Evolutionary conservation across 1,140 invertebrate species (phyloP), one percentile per base, ranked within the genome.

Genomic region (Cotesia typhae): DNA sequence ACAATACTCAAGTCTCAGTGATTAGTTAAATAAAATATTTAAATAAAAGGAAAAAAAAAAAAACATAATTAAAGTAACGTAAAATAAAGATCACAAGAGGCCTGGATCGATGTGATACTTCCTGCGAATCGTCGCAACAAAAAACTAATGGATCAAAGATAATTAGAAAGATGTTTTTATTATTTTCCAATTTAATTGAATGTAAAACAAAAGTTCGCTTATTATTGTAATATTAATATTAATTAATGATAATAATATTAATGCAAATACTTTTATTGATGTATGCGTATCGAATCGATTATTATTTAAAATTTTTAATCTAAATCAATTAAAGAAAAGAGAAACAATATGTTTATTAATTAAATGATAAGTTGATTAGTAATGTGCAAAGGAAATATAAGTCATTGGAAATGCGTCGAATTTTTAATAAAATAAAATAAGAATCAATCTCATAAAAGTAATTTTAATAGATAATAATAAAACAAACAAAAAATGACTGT

Each of bases 61-160:
- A 17, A 55, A 55, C 6, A n/a, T 1, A 28, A 28, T 28, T 28
- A 28, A 28, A 28, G 28, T 28, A 28, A 28, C 28, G 28, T 28
- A 66, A 52, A 52, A 17, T n/a, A 17, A 20, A 10, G 17, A 66
- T 66, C 38, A 52, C 64, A 17, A 28, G 6, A 52, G 28, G 64
- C 20, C 37, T 6, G 64, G 47, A 53, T 66, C 64, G 47, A 28
- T 66, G 64, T 66, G 64, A 66, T 66, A 66, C 41, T 66, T 66
- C 12, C n/a, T 35, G 38, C n/a, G 12, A 41, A 37, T 38, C 6
- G 12, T 10, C 36, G 35, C 20, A 36, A 28, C 14, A 36, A n/a
- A n/a, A 41, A 38, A 47, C 41, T 47, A 47, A 47, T 47, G 41
- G 63, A 37, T 12, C n/a, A n/a, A 41, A 14, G 47, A 66, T 17